Conservation (phyloP, 1,140 invertebrate genomes). For the Mizuhopecten yessoensis region DNA sequence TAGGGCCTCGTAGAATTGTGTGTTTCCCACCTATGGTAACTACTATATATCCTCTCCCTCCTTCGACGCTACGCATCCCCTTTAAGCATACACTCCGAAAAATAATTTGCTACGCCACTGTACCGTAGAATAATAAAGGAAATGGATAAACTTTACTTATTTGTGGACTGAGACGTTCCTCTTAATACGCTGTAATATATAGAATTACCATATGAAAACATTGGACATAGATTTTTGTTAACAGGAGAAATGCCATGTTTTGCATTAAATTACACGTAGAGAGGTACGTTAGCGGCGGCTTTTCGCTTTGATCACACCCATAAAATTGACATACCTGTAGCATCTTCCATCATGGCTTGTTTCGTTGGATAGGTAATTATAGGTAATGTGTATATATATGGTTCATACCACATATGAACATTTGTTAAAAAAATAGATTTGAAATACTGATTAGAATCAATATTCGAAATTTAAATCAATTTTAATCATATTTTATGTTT, state of each 20-base stretch:
- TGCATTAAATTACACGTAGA: background rate
- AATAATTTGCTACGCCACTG: too few species aligned
- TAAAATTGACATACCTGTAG: constrained; percentile 12
- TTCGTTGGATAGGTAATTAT: background rate
- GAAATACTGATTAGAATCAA: too few species aligned
- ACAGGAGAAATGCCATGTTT: constrained; percentile 7
- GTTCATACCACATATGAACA: background rate
- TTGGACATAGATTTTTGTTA: constrained; percentile 1
- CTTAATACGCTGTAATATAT: background rate
- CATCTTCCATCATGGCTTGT: background rate
- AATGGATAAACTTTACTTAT: background rate
- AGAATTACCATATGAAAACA: constrained; percentile 32
- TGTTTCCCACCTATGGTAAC: too few species aligned
- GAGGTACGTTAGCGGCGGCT: background rate
- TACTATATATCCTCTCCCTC: too few species aligned
- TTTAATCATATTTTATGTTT: too few species aligned
- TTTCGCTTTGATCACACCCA: background rate
- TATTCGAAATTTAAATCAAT: too few species aligned
- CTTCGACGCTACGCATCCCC: too few species aligned
- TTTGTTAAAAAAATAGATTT: background rate
- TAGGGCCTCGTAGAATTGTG: too few species aligned
- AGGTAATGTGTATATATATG: background rate
- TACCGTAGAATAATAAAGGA: background rate
- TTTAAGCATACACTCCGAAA: too few species aligned
- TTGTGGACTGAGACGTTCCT: background rate